phyloP scores from a whole-genome alignment of 1,140 invertebrate genomes.

The Drosophila nikananu region DNA sequence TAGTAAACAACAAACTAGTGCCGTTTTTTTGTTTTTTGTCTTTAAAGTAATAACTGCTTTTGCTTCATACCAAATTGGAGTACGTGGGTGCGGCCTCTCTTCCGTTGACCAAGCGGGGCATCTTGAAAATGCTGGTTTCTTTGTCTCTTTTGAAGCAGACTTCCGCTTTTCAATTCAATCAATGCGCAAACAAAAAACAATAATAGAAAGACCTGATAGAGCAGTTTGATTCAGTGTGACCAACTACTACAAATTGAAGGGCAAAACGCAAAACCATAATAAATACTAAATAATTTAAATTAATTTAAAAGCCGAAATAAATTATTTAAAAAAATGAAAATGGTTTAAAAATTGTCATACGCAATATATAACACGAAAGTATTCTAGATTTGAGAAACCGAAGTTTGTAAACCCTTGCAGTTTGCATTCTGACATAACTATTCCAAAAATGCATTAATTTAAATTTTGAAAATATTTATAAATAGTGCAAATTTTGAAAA shows the following conservation, averaged over 20 bases:
- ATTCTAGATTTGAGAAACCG: too few species aligned
- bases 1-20: slow-evolving; percentile 1
- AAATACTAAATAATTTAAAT: neutral
- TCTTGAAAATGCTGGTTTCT: slow-evolving; percentile 34
- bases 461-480: too few species aligned
- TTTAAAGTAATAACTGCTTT: neutral
- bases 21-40: neutral
- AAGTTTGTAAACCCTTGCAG: too few species aligned
- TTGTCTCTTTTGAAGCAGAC: slow-evolving; percentile 17
- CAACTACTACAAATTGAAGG: neutral
- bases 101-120: slow-evolving; percentile 38
- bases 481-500: too few species aligned
- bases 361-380: too few species aligned
- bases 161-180: slow-evolving; percentile 21
- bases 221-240: slow-evolving; percentile 10
- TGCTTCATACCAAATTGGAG: slow-evolving; percentile 37
- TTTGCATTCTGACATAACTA: too few species aligned
- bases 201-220: slow-evolving; percentile 27
- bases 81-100: slow-evolving; percentile 40
- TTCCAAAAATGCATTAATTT: too few species aligned
- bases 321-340: neutral
- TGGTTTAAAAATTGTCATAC: neutral
- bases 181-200: slow-evolving; percentile 38
- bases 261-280: neutral
- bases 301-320: neutral